Evolutionary conservation across 2,113 vertebrate species (phyloP).

Genomic region (Neodon shergylaensis): DNA sequence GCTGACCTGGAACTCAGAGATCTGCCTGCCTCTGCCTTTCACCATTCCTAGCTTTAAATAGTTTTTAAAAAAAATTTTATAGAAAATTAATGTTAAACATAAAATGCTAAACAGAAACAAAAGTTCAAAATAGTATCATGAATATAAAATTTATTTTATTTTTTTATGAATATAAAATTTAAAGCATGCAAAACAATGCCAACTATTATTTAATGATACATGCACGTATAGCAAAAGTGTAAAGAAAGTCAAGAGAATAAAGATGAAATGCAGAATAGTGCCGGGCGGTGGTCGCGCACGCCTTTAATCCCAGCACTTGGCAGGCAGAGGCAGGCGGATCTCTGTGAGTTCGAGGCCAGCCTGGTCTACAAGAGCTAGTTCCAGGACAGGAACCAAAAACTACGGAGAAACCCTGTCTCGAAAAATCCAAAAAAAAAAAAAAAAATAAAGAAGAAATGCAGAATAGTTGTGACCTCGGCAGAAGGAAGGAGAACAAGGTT

Average conservation of each 20-base stretch:
- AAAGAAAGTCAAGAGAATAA: background rate
- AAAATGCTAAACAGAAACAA: background rate
- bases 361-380: too few species aligned
- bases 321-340: too few species aligned
- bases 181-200: background rate
- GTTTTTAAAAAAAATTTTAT: background rate
- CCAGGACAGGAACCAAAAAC: too few species aligned
- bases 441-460: too few species aligned
- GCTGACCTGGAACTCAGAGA: background rate
- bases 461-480: background rate
- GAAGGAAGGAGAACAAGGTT: background rate
- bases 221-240: background rate
- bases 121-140: background rate
- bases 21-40: background rate
- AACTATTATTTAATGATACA: background rate
- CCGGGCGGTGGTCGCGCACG: too few species aligned
- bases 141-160: background rate
- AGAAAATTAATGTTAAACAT: background rate
- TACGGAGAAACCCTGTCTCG: too few species aligned
- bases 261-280: background rate
- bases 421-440: too few species aligned
- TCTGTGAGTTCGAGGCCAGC: too few species aligned
- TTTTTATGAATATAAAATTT: background rate
- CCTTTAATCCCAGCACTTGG: too few species aligned
- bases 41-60: background rate